A percentile compares a stretch with the other conserved stretches of the same genome.
Evolutionary conservation across 1,140 invertebrate genomes (phyloP).

Genomic region (Lepidostoma basale): DNA sequence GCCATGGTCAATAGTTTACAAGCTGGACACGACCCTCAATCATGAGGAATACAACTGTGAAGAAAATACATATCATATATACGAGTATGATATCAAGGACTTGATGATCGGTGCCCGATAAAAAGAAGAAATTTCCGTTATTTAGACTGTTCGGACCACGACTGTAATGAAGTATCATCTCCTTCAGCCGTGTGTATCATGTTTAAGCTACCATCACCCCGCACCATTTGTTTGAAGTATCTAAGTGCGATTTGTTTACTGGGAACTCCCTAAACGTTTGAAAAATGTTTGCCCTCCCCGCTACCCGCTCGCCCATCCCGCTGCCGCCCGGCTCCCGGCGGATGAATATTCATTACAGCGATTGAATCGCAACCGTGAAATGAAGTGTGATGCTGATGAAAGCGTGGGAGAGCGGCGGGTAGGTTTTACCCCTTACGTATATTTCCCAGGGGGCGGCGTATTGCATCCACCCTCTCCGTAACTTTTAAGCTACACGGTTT

Average conservation of each 20-base stretch:
- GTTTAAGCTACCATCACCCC: no score
- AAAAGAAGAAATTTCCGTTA: no score
- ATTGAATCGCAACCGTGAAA: slow-evolving; percentile 46
- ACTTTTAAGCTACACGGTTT: slow-evolving; percentile 42
- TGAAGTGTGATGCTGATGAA: slow-evolving; percentile 44
- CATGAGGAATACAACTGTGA: no score
- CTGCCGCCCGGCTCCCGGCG: slow-evolving; percentile 3
- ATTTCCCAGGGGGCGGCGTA: slow-evolving; percentile 43
- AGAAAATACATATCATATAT: no score
- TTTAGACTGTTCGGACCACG: no score
- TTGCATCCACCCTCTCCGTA: slow-evolving; percentile 19
- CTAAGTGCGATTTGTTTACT: slow-evolving; percentile 36
- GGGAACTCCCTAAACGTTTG: slow-evolving; percentile 34
- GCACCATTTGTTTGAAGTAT: neutral
- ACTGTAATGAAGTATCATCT: no score
- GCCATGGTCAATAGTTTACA: no score
- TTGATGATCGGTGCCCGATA: no score
- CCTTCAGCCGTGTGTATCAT: no score
- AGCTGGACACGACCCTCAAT: no score
- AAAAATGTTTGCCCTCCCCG: slow-evolving; percentile 40
- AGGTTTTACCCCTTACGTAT: slow-evolving; percentile 32
- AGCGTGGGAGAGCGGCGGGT: slow-evolving; percentile 36
- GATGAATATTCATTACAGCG: slow-evolving; percentile 47
- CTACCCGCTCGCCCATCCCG: neutral
- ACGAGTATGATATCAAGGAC: no score